Percentiles rank a stretch among this genome's conserved stretches.
Conservation (phyloP, 2,888 invertebrate species). For the Nipponacmea schrenckii region DNA sequence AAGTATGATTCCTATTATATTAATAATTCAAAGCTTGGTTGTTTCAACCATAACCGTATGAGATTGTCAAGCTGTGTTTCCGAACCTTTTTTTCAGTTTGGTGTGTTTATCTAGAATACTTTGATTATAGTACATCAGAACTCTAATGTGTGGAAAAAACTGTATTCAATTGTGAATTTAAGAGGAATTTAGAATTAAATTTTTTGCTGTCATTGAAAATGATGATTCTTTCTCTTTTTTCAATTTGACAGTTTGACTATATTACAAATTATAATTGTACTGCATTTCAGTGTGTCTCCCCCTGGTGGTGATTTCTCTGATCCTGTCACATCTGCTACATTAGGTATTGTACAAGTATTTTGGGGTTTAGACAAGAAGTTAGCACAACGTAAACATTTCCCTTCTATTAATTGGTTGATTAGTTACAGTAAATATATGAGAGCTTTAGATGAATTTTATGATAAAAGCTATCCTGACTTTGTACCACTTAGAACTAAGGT, state of each 20-base stretch:
- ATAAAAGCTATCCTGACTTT: constrained; percentile 97
- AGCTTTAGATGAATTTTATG: constrained; percentile 98
- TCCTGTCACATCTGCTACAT: constrained; percentile 98
- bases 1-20: constrained; percentile 48
- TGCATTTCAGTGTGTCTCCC: constrained; percentile 81
- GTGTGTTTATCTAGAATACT: too few relatives aligned
- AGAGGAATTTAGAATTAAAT: too few relatives aligned
- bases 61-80: too few relatives aligned
- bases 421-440: constrained; percentile 99
- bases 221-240: too few relatives aligned
- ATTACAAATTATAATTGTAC: not conserved
- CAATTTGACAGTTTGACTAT: not conserved
- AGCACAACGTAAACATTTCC: constrained; percentile 99
- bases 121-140: too few relatives aligned
- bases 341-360: constrained; percentile 98
- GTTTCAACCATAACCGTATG: too few relatives aligned
- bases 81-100: too few relatives aligned
- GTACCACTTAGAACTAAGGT: constrained; percentile 96
- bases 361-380: constrained; percentile 99
- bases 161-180: too few relatives aligned
- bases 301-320: constrained; percentile 99
- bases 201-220: too few relatives aligned
- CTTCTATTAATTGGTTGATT: constrained; percentile 99
- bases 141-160: too few relatives aligned
- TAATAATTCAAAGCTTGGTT: not conserved